Conservation (phyloP, 2,888 invertebrate species). For the Drosophila acutilabella region DNA sequence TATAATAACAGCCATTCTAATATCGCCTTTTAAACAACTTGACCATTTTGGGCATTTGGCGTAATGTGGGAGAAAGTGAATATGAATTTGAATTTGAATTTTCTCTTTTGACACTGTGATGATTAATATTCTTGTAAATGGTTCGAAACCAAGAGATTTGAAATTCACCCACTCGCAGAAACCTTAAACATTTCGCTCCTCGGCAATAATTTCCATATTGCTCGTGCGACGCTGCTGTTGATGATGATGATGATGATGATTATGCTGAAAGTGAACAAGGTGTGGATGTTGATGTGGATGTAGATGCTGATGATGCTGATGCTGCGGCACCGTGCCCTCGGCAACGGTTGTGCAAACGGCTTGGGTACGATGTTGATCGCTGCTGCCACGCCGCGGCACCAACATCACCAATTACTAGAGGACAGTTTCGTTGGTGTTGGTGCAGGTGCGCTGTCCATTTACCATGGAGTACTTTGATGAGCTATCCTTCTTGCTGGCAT, state of each 20-base stretch:
- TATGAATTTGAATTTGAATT: neutral
- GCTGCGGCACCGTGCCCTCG: conserved; percentile 39
- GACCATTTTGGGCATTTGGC: neutral
- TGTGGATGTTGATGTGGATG: conserved; percentile 24
- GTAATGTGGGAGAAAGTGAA: neutral
- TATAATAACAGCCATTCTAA: neutral
- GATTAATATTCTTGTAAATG: neutral
- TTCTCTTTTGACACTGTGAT: neutral
- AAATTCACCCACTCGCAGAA: neutral
- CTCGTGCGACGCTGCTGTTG: conserved; percentile 69
- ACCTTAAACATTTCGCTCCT: conserved; percentile 66
- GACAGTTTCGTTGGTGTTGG: conserved; percentile 94
- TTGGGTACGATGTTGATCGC: conserved; percentile 68
- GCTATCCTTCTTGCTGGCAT: conserved; percentile 87
- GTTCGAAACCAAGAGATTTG: conserved; percentile 14
- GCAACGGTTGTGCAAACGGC: conserved; percentile 54
- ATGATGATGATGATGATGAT: conserved; percentile 46
- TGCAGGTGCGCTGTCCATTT: conserved; percentile 92
- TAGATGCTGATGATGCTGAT: conserved; percentile 41
- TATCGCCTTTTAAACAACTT: neutral
- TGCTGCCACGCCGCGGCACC: conserved; percentile 78
- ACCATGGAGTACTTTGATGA: conserved; percentile 93
- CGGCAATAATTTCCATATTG: conserved; percentile 76
- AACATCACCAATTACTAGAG: conserved; percentile 83
- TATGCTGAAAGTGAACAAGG: conserved; percentile 23